Evolutionary conservation across 1,140 invertebrate genomes (phyloP), one percentile per base, ranked within the genome.

Genomic region (Neelides sp.): DNA sequence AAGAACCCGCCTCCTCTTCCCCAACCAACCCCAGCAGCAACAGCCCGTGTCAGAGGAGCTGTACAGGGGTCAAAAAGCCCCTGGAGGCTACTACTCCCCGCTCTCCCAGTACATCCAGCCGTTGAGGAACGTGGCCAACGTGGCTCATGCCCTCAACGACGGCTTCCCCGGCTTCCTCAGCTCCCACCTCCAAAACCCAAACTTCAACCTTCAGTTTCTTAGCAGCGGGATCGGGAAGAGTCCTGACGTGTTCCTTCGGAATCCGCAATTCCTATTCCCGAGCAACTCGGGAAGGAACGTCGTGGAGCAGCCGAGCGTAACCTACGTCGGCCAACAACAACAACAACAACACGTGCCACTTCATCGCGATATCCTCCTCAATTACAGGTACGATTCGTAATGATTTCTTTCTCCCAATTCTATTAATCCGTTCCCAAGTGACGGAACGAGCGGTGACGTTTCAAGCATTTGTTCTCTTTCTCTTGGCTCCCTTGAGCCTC

Each of bases 311-410:
- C 40, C 37, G 10, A 36, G 40, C 12, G 13, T 3, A 35, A 30
- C 23, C 35, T 24, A 30, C 17, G 45, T 10, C 45, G 27, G 20
- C 23, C 40, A 50, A 12, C 48, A 42, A 43, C 27, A 50, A 42
- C 39, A 39, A 20, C 37, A 50, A 15, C 36, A 40, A 19, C 36
- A 41, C 15, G 39, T 44, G 32, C 56, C 56, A 46, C 41, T 58
- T 3, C 52, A 54, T 46, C 32, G 47, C 17, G 56, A 58, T 37
- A 32, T 54, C 4, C 48, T 45, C 20, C 42, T 58, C 20, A 58
- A 58, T 48, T 58, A 58, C 49, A 58, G 56, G 56, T 58, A 35
- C 40, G 51, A n/a, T n/a, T n/a, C n/a, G n/a, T n/a, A n/a, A n/a
- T n/a, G n/a, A n/a, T n/a, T n/a, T n/a, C n/a, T n/a, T n/a, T n/a